A percentile compares a stretch with the other conserved stretches of the same genome.
Conservation (phyloP, 2,113 vertebrate species). For the Tychaedon coryphoeus region DNA sequence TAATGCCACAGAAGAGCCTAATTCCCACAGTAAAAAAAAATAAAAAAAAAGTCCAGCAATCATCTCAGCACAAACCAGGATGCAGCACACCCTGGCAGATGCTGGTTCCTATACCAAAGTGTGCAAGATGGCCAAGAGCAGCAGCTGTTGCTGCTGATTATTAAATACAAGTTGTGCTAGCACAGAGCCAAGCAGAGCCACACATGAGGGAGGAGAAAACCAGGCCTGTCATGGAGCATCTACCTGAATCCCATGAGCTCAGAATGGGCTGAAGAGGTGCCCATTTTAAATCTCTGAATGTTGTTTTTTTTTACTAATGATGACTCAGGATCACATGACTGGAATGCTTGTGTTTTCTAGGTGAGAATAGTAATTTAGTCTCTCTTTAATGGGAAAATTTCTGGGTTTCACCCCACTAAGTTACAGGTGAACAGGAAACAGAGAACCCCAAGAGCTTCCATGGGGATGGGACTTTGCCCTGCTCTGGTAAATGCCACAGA, state of each 20-base stretch:
- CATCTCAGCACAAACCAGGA: not conserved
- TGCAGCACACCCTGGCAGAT: not conserved
- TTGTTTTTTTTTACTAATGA: not conserved
- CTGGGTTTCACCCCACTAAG: not conserved
- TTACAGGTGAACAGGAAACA: not conserved
- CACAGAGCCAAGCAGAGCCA: not conserved
- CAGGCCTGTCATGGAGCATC: not conserved
- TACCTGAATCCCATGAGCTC: fast-evolving
- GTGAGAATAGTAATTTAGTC: not conserved
- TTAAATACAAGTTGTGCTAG: not conserved
- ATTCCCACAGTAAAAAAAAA: not conserved
- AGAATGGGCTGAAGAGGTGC: not conserved
- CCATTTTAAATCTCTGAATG: not conserved
- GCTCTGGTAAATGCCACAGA: not conserved
- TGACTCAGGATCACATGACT: not conserved
- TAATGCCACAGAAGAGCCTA: not conserved
- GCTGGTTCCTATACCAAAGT: not conserved
- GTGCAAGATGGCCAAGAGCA: not conserved
- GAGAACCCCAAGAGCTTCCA: not conserved
- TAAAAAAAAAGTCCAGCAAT: not conserved
- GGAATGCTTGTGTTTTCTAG: not conserved
- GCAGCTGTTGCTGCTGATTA: not conserved
- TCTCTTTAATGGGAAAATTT: not conserved
- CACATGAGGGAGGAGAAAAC: fast-evolving
- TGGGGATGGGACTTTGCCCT: not conserved